Percentiles rank a stretch among this genome's conserved stretches.
These are phyloP conservation scores for Bombus balteatus DNA, from an alignment of 1,140 invertebrate genomes.

Conservation along the genomic window DNA sequence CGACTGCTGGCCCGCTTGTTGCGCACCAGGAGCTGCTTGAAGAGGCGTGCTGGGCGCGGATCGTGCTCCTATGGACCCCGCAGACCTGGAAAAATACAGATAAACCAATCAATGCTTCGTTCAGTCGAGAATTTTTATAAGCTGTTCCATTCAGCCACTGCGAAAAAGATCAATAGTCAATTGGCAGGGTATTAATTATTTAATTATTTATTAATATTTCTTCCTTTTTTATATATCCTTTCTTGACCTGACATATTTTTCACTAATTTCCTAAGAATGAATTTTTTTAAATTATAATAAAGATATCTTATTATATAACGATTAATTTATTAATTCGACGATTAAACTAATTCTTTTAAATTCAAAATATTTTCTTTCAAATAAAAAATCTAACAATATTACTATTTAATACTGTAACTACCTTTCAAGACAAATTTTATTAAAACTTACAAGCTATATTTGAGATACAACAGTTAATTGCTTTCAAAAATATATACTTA, in stretches of 20 bases:
- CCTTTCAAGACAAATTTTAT: too few species aligned
- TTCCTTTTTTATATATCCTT: not conserved
- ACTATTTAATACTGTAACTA: too few species aligned
- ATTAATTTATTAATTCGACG: too few species aligned
- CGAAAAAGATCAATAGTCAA: not conserved
- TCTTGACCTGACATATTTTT: not conserved
- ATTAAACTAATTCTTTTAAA: too few species aligned
- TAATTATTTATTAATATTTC: too few species aligned
- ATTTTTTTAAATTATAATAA: too few species aligned
- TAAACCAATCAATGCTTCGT: not conserved
- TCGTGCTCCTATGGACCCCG: constrained; percentile 80
- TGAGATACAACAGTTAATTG: not conserved
- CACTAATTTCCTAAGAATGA: too few species aligned
- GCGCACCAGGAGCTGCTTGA: constrained; percentile 72
- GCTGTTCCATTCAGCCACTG: not conserved
- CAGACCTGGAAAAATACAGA: constrained; percentile 70
- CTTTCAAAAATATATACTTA: too few species aligned
- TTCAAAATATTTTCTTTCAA: too few species aligned
- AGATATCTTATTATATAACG: too few species aligned
- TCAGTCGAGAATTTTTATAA: not conserved
- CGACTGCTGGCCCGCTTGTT: constrained; percentile 69
- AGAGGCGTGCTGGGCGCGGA: constrained; percentile 79
- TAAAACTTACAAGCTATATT: not conserved
- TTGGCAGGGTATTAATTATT: not conserved
- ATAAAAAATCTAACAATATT: too few species aligned